Evolutionary conservation across 2,113 vertebrate genomes (phyloP).

Genomic region (Nanorana parkeri): DNA sequence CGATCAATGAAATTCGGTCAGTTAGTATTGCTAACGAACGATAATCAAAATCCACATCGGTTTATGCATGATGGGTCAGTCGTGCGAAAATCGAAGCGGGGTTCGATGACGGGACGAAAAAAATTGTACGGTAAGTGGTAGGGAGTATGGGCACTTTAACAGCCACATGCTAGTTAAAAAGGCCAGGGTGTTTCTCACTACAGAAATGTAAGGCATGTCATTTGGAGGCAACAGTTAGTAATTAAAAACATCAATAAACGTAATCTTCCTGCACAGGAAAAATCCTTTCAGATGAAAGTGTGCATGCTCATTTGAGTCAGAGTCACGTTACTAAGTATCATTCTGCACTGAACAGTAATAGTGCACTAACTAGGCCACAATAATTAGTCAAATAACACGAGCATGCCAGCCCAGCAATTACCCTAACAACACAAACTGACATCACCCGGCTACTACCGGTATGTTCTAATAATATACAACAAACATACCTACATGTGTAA

Average conservation of each 20-base stretch:
- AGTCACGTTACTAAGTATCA: not conserved
- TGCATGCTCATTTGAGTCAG: conserved; percentile 1
- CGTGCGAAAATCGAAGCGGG: too few species aligned
- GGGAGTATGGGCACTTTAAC: too few species aligned
- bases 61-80: too few species aligned
- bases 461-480: too few species aligned
- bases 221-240: conserved; percentile 1
- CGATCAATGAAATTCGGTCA: too few species aligned
- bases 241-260: not conserved
- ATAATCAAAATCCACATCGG: too few species aligned
- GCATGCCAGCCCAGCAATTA: not conserved
- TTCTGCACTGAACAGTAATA: not conserved
- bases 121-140: too few species aligned
- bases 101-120: too few species aligned
- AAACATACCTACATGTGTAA: too few species aligned
- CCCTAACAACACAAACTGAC: not conserved
- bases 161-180: not conserved
- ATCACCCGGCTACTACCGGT: not conserved
- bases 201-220: not conserved
- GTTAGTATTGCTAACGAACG: too few species aligned
- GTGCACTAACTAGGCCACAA: not conserved
- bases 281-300: not conserved
- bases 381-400: not conserved
- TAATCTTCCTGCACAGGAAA: not conserved
- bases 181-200: conserved; percentile 4